Conservation (phyloP, 2,888 invertebrate species). For the Drosophila sordidula region DNA sequence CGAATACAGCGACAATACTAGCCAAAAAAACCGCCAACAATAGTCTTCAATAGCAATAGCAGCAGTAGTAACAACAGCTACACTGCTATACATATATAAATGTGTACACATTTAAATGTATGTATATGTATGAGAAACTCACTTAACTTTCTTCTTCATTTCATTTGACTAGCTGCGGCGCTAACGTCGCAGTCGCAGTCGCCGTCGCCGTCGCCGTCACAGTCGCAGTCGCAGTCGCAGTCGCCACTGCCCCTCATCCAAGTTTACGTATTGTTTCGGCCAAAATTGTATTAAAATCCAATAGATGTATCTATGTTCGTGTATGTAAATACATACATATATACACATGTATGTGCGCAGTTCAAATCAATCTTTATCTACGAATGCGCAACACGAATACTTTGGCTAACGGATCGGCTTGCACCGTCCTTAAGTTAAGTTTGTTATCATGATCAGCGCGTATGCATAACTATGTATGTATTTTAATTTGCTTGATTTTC, state of each 20-base stretch:
- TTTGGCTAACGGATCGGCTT: slow-evolving; percentile 40
- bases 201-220: too few species aligned
- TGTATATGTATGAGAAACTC: slow-evolving; percentile 16
- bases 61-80: slow-evolving; percentile 33
- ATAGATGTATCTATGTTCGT: slow-evolving; percentile 12
- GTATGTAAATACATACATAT: slow-evolving; percentile 7
- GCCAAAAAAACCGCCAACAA: slow-evolving; percentile 65
- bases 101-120: neutral
- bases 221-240: neutral
- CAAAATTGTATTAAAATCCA: slow-evolving; percentile 40
- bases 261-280: slow-evolving; percentile 50
- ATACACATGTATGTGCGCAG: neutral
- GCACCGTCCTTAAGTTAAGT: slow-evolving; percentile 11
- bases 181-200: neutral
- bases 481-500: slow-evolving; percentile 28
- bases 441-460: slow-evolving; percentile 40
- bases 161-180: slow-evolving; percentile 53
- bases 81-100: slow-evolving; percentile 21
- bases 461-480: slow-evolving; percentile 10
- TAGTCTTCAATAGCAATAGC: slow-evolving; percentile 50
- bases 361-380: slow-evolving; percentile 37
- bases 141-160: slow-evolving; percentile 75
- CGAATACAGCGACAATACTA: slow-evolving; percentile 34
- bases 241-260: slow-evolving; percentile 21
- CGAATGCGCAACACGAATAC: slow-evolving; percentile 43